Evolutionary conservation across 2,797 vertebrate species (phyloP).

Genomic region (Platalea minor): DNA sequence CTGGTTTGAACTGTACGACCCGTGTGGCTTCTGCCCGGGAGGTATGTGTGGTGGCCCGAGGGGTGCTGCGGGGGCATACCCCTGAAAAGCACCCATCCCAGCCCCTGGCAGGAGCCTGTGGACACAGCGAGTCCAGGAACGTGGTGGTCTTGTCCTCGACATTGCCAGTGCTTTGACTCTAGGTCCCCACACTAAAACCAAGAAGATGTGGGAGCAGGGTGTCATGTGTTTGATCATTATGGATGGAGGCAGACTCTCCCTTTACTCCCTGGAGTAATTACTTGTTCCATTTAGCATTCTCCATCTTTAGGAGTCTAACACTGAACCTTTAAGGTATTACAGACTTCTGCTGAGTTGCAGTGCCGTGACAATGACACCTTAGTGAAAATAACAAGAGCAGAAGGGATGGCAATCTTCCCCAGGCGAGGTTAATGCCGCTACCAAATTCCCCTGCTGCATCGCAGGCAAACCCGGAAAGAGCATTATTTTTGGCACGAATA

Average conservation of each 20-base stretch:
- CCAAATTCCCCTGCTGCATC: not conserved
- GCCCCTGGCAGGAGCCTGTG: not conserved
- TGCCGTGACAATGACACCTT: not conserved
- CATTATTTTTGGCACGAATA: not conserved
- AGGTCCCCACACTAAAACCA: accelerated
- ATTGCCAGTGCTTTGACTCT: not conserved
- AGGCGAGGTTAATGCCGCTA: not conserved
- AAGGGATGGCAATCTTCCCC: not conserved
- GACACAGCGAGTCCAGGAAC: not conserved
- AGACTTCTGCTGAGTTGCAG: not conserved
- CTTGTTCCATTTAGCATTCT: not conserved
- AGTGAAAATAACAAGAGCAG: not conserved
- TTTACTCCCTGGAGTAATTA: not conserved
- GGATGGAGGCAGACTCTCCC: not conserved
- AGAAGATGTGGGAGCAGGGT: not conserved
- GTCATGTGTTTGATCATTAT: not conserved
- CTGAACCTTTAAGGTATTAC: not conserved
- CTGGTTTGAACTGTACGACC: not conserved
- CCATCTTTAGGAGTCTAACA: not conserved
- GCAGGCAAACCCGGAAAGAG: not conserved
- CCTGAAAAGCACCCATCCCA: not conserved
- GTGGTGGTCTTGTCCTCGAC: not conserved
- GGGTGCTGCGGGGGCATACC: not conserved
- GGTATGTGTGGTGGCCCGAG: not conserved
- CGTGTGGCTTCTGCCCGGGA: not conserved